Conservation (phyloP, 2,888 invertebrate genomes). For the Melieria picta region DNA sequence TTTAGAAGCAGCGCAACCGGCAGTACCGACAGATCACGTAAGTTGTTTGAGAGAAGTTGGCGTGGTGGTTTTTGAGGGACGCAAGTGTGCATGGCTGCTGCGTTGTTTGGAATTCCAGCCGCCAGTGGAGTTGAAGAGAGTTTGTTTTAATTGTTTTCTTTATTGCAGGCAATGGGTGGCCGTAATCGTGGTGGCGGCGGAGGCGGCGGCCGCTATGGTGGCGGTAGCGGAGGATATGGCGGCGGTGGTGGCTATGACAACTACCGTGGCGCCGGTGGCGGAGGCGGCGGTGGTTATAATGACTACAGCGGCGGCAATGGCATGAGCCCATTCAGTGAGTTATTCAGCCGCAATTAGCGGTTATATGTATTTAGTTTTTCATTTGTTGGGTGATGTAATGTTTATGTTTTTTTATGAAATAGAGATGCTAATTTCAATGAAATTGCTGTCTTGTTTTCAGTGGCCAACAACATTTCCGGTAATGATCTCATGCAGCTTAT, state of each 20-base stretch:
- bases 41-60: slow-evolving; percentile 41
- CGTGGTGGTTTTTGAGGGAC: background rate
- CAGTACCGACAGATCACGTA: slow-evolving; percentile 48
- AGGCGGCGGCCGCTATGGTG: slow-evolving; percentile 35
- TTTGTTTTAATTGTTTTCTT: background rate
- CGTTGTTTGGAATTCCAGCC: background rate
- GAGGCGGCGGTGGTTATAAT: slow-evolving; percentile 47
- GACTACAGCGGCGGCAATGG: slow-evolving; percentile 47
- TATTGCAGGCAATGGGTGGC: slow-evolving; percentile 55
- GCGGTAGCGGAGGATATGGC: slow-evolving; percentile 41
- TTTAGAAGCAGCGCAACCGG: slow-evolving; percentile 15
- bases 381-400: background rate
- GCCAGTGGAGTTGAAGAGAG: background rate
- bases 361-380: slow-evolving; percentile 3
- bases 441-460: slow-evolving; percentile 17
- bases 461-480: slow-evolving; percentile 37
- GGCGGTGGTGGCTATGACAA: slow-evolving; percentile 41
- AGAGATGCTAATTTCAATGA: background rate
- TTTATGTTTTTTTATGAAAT: background rate
- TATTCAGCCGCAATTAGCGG: slow-evolving; percentile 49
- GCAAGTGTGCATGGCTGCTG: too few species aligned
- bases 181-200: slow-evolving; percentile 51
- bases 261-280: slow-evolving; percentile 47
- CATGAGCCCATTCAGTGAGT: slow-evolving; percentile 49
- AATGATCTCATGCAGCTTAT: slow-evolving; percentile 60